Base-by-base conservation (phyloP, 1,140 invertebrate genomes). In the Drepana arcuata region DNA sequence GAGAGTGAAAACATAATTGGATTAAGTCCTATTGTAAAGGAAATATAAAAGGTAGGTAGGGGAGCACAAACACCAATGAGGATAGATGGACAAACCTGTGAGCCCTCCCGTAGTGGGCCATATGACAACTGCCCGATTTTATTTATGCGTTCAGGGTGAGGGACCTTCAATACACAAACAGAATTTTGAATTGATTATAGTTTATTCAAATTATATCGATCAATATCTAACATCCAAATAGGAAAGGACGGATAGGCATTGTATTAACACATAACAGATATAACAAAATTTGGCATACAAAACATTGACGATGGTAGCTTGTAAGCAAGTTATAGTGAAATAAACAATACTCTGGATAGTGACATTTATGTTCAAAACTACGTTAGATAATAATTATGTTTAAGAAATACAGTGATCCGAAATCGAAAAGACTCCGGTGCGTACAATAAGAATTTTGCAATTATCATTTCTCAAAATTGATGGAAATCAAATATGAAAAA, bases 81-180 rank as follows among this genome's bases (percentile, higher is more conserved):
- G 74, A 74, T 51, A 49, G 46, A 59, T 57, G 77, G 80, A 84
- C 82, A 80, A 83, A 84, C 82, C 82, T 84, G 82, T 46, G 82
- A 84, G 70, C 71, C 73, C 66, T 83, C 80, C 63, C 73, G 78
- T 71, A 75, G 79, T 78, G 73, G 78, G 66, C 79, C 75, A 81
- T 83, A 83, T 66, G 73, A 73, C 58, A 83, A 80, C 79, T 80
- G 82, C 63, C 82, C 79, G 62, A 82, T 83, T 83, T 84, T 84
- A 84, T 79, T 80, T 60, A 83, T 73, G 78, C 82, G 75, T 80
- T 84, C 82, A 64, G 82, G 80, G 66, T 83, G 82, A 65, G 77
- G 77, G 59, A 84, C 82, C 82, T 84, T 84, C 70, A 83, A 84
- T 83, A 75, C 77, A 83, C 66, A 84, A 69, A 84, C 63, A 81